phyloP scores from a whole-genome alignment of 2,888 invertebrate species.

The Acleris sparsana region DNA sequence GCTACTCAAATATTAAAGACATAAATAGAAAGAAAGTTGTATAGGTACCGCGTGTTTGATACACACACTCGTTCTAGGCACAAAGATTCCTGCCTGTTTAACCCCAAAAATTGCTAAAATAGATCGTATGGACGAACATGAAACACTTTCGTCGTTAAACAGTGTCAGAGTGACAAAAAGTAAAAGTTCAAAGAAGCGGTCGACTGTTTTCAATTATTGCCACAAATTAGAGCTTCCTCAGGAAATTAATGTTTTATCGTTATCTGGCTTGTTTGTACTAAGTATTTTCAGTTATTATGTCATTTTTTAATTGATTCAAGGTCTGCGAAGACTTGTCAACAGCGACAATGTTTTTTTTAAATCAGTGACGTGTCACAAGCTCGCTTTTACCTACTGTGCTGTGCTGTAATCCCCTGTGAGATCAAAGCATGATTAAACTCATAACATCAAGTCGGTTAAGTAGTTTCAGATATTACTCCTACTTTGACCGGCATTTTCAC shows the following conservation, averaged over 20 bases:
- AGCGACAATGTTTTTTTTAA: too few relatives aligned
- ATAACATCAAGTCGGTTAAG: too few relatives aligned
- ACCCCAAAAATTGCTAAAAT: conserved; percentile 17
- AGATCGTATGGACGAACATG: conserved; percentile 48
- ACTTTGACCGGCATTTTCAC: too few relatives aligned
- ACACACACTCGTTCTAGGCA: too few relatives aligned
- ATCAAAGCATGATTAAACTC: too few relatives aligned
- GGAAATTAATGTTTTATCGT: conserved; percentile 49
- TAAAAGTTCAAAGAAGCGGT: conserved; percentile 47
- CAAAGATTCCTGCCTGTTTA: neutral
- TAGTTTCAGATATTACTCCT: too few relatives aligned
- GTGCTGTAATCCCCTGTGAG: too few relatives aligned
- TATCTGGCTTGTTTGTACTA: conserved; percentile 25
- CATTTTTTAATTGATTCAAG: conserved; percentile 2
- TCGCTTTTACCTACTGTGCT: too few relatives aligned
- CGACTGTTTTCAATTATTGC: conserved; percentile 72
- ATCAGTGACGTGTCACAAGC: too few relatives aligned
- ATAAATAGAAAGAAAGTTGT: too few relatives aligned
- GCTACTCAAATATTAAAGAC: too few relatives aligned
- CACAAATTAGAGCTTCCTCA: conserved; percentile 74
- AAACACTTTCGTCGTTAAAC: conserved; percentile 61
- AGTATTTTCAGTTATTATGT: conserved; percentile 6
- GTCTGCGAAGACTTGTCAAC: neutral
- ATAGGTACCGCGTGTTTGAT: too few relatives aligned
- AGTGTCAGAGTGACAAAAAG: conserved; percentile 69